Conservation (phyloP, 1,140 invertebrate species). For the Aphelenchoides besseyi region DNA sequence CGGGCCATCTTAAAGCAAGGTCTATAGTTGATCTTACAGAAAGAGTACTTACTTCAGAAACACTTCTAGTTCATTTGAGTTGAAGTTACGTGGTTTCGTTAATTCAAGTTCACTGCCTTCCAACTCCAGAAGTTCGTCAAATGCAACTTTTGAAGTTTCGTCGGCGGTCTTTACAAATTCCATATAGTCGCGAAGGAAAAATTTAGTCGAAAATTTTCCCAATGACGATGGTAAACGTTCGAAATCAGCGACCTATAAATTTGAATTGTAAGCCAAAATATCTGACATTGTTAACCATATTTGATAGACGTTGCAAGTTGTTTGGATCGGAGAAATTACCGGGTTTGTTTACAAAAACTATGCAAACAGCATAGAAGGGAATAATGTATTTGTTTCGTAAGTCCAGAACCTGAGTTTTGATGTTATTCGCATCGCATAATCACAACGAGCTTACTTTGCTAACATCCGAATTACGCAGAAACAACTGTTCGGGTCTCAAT, state of each 20-base stretch:
- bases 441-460: slow-evolving; percentile 33
- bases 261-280: not conserved
- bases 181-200: slow-evolving; percentile 59
- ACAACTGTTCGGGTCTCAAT: slow-evolving; percentile 55
- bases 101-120: slow-evolving; percentile 35
- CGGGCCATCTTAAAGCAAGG: slow-evolving; percentile 60
- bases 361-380: slow-evolving; percentile 54
- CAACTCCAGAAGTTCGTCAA: slow-evolving; percentile 42
- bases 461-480: slow-evolving; percentile 52
- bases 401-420: slow-evolving; percentile 53
- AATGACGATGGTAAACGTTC: slow-evolving; percentile 53
- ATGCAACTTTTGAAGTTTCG: slow-evolving; percentile 36
- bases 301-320: slow-evolving; percentile 39
- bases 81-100: too few species aligned
- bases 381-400: slow-evolving; percentile 56
- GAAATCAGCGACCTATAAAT: slow-evolving; percentile 52
- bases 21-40: too few species aligned
- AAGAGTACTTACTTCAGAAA: too few species aligned
- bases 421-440: not conserved
- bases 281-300: slow-evolving; percentile 36
- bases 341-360: slow-evolving; percentile 60
- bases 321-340: slow-evolving; percentile 49
- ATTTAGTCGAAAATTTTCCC: slow-evolving; percentile 59
- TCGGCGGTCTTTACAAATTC: slow-evolving; percentile 53
- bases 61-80: too few species aligned